A percentile compares a stretch with the other conserved stretches of the same genome.
Conservation (phyloP, 2,797 vertebrate genomes). For the Pangasius mekongensis region DNA sequence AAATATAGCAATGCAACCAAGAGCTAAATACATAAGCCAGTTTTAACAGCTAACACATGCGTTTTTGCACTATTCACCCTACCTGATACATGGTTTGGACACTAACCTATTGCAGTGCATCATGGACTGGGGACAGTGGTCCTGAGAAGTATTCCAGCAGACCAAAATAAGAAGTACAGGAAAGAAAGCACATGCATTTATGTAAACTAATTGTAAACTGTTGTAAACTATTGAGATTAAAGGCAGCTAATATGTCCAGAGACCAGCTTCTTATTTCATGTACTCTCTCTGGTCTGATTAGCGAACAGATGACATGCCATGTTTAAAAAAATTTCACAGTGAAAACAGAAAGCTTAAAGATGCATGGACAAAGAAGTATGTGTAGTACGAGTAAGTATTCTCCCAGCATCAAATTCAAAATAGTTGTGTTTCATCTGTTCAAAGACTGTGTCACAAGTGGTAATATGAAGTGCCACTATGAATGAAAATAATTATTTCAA, state of each 20-base stretch:
- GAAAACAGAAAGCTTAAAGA: background rate
- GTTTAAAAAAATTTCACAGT: too few relatives aligned
- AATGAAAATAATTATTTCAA: background rate
- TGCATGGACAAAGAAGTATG: background rate
- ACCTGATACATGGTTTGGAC: background rate
- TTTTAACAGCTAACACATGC: background rate
- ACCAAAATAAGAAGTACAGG: background rate
- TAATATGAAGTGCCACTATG: background rate
- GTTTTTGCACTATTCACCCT: too few relatives aligned
- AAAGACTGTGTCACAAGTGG: background rate
- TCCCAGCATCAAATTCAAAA: background rate
- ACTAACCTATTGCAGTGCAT: background rate
- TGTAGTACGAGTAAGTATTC: background rate
- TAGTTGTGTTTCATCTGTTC: background rate
- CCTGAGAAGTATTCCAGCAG: conserved; percentile 1
- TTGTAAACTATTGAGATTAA: background rate
- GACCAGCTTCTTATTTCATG: background rate
- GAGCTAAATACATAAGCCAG: background rate
- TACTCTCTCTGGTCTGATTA: background rate
- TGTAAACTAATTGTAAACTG: background rate
- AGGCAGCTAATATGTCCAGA: background rate
- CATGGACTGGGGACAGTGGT: background rate
- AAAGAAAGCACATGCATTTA: background rate
- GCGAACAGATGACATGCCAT: background rate
- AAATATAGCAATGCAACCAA: background rate